phyloP scores from a whole-genome alignment of 2,888 invertebrate genomes.

The Conus canariensis region DNA sequence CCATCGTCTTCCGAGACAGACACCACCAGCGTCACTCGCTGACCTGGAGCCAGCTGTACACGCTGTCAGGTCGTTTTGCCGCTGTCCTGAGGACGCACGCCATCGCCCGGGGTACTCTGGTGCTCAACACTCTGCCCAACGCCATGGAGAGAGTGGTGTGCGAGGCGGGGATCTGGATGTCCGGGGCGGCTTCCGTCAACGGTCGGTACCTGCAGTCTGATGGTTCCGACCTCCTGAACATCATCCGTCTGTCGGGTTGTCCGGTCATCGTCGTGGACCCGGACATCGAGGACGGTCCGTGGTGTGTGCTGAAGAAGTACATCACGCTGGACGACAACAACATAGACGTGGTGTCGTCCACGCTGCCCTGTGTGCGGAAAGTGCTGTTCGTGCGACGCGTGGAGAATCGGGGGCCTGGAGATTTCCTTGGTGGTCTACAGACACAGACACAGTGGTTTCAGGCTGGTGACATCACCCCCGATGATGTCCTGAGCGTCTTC shows the following conservation, averaged over 20 bases:
- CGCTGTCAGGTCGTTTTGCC: slow-evolving; percentile 17
- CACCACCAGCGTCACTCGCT: slow-evolving; percentile 1
- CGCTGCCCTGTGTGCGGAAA: not conserved
- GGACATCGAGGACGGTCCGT: slow-evolving; percentile 14
- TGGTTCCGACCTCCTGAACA: slow-evolving; percentile 31
- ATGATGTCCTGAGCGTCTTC: not conserved
- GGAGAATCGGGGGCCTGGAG: not conserved
- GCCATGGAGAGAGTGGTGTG: slow-evolving; percentile 22
- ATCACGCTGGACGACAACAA: not conserved
- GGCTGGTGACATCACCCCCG: not conserved
- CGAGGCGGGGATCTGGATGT: slow-evolving; percentile 13
- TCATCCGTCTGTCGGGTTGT: not conserved
- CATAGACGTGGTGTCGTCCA: not conserved
- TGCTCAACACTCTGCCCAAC: slow-evolving; percentile 31
- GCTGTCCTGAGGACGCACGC: not conserved
- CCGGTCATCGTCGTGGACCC: slow-evolving; percentile 25
- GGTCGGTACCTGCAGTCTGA: slow-evolving; percentile 24
- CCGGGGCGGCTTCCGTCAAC: slow-evolving; percentile 24
- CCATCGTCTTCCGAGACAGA: slow-evolving; percentile 19
- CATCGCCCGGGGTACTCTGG: not conserved
- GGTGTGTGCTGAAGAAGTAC: slow-evolving; percentile 16
- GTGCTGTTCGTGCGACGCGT: slow-evolving; percentile 1
- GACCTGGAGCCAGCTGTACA: not conserved
- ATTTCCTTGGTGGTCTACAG: not conserved
- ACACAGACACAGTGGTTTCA: not conserved